Evolutionary conservation across 2,888 invertebrate genomes (phyloP).

Genomic region (Teleiodes luculella): DNA sequence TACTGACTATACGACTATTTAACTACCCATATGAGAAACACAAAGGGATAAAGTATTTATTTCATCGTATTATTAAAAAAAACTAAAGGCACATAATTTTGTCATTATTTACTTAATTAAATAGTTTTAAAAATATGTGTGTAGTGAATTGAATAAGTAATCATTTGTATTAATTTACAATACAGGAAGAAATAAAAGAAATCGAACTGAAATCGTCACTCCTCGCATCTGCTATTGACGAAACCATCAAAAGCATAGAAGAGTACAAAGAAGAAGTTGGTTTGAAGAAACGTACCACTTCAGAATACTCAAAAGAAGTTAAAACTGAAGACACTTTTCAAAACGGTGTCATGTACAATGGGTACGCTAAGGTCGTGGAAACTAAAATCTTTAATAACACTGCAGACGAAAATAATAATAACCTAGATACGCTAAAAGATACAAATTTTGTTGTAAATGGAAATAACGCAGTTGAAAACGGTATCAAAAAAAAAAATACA

Average conservation of each 20-base stretch:
- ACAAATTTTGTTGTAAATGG: neutral
- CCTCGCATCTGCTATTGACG: conserved; percentile 64
- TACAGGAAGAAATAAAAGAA: conserved; percentile 65
- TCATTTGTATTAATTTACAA: neutral
- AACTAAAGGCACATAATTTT: too few species aligned
- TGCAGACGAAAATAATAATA: conserved; percentile 21
- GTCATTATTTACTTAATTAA: too few species aligned
- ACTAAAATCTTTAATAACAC: conserved; percentile 22
- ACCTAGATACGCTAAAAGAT: neutral
- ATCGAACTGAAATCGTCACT: conserved; percentile 63
- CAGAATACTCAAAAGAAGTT: conserved; percentile 19
- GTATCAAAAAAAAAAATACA: neutral
- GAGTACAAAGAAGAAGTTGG: conserved; percentile 68
- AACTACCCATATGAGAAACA: too few species aligned
- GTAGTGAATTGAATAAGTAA: too few species aligned
- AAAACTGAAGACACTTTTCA: conserved; percentile 13
- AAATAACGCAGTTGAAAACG: neutral
- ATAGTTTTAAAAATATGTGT: too few species aligned
- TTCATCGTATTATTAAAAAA: too few species aligned
- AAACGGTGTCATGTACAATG: conserved; percentile 25
- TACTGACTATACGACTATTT: too few species aligned
- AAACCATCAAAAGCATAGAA: conserved; percentile 66
- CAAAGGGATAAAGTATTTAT: too few species aligned
- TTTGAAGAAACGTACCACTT: conserved; percentile 32
- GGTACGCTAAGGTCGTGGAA: conserved; percentile 26